Base-by-base conservation (phyloP, 2,113 vertebrate genomes). In the Electrona antarctica region DNA sequence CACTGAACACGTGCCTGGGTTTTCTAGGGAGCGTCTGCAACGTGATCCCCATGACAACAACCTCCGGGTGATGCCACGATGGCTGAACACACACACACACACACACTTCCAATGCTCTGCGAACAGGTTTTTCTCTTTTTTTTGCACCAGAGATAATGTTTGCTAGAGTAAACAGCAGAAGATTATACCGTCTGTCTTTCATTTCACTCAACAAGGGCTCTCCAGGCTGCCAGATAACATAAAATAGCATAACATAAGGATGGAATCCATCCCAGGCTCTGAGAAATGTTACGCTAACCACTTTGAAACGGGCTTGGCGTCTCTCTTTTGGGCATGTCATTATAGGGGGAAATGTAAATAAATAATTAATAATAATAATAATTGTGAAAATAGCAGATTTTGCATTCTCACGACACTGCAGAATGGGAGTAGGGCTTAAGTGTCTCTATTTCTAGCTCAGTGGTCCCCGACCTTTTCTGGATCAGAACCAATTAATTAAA, bases 171-270 rank as follows among this genome's bases (percentile, higher is more conserved):
- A 78, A 75, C 60, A 78, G 74, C 5, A 47, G 63, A 54, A 78
- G 8, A 73, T 74, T 14, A 68, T 70, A 54, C 79, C 61, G 58
- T 63, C 68, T 70, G 65, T 74, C 74, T 89, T 77, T 75, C 12
- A 78, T 83, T 74, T 50, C 15, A 71, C 67, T 77, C 60, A 48
- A 76, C 61, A 64, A 74, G 85, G 71, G 76, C 63, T 83, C 71
- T 92, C 92, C 91, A 93, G 90, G 80, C 87, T 90, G 88, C 89
- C 82, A 64, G 57, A 79, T 64, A 69, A 21, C 57, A 33, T 12
- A n/a, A 6, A 21, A 21, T 21, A 21, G 21, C 33, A 41, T 41
- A 41, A 33, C 29, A 33, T 2, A 33, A 33, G 58, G 50, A 41
- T 71, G 29, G 66, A 75, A 65, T 65, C 50, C 33, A 28, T 41